Evolutionary conservation across 2,888 invertebrate genomes (phyloP).

Genomic region (Cheilosia urbana): DNA sequence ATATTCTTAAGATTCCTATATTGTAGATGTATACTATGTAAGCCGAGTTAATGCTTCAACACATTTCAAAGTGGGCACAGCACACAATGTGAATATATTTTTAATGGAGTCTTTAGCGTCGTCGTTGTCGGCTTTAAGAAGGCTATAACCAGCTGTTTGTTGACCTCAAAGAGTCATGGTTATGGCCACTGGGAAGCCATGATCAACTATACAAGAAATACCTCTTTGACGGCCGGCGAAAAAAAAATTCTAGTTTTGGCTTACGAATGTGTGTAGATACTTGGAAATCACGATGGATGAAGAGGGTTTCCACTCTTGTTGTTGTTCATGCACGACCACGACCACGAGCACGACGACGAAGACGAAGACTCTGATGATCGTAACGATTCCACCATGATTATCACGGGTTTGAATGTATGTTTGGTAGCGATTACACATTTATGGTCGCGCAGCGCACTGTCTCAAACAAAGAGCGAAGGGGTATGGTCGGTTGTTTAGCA

Average conservation of each 20-base stretch:
- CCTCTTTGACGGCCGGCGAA: conserved; percentile 31
- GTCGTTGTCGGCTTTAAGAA: conserved; percentile 52
- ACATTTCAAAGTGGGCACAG: conserved; percentile 53
- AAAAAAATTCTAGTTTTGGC: conserved; percentile 20
- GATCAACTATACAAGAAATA: conserved; percentile 47
- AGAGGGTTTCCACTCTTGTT: conserved; percentile 30
- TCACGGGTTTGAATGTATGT: conserved; percentile 56
- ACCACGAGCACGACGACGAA: conserved; percentile 17
- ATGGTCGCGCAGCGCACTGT: conserved; percentile 25
- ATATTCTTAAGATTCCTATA: conserved; percentile 39
- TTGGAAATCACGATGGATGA: conserved; percentile 28
- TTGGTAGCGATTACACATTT: conserved; percentile 60
- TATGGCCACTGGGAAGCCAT: conserved; percentile 79
- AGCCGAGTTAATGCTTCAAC: conserved; percentile 62
- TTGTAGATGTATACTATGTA: conserved; percentile 36
- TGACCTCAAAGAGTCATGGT: conserved; percentile 84
- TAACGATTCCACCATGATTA: conserved; percentile 57
- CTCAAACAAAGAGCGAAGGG: conserved; percentile 48
- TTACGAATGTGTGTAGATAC: conserved; percentile 9
- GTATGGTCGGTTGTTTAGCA: conserved; percentile 53
- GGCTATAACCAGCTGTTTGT: conserved; percentile 83
- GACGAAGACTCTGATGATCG: conserved; percentile 44
- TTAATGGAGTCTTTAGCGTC: conserved; percentile 71
- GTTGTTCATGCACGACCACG: conserved; percentile 45
- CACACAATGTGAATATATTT: conserved; percentile 63